Evolutionary conservation across 2,888 invertebrate species (phyloP), one percentile per base, ranked within the genome.

Genomic region (Nomada goodeniana): DNA sequence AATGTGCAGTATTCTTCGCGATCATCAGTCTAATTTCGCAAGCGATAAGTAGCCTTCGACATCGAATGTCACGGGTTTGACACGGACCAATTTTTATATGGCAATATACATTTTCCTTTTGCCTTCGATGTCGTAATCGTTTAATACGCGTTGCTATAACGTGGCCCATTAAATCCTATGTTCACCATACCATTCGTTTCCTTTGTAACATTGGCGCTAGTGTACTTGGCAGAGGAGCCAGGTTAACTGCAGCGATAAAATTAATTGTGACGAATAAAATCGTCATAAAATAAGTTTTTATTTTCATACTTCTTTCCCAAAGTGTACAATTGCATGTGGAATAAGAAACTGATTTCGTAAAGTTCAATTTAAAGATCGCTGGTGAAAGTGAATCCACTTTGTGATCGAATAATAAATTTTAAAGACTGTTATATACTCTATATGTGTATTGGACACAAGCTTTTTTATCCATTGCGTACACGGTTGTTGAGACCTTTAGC

Each of bases 41-140:
- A 82, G 9, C 71, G 23, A 59, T 67, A 64, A 80, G 57, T 53
- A 80, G 71, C 80, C 63, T 75, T 63, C 80, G 71, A 80, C 61
- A 67, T 23, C 59, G 74, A 75, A 74, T 80, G 80, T 75, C 80
- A 75, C 36, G 75, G 71, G 20, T 80, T 82, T 80, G 59, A 80
- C 64, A 63, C 57, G 59, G 67, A 55, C 52, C 57, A 64, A 80
- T 82, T 75, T 75, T 71, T 63, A 53, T 15, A 36, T 59, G 74
- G 15, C 68, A 50, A 47, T 74, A 78, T 52, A 74, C 20, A 47
- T 63, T 75, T 69, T 63, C 76, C 53, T 50, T 36, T 18, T 26
- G 47, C 42, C 61, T 47, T 73, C 53, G 53, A 55, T 70, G 26
- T 60, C 64, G 55, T 53, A 65, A 71, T 70, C 23, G n/a, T 26